Conservation (phyloP, 1,140 invertebrate genomes). For the Heliconius himera region DNA sequence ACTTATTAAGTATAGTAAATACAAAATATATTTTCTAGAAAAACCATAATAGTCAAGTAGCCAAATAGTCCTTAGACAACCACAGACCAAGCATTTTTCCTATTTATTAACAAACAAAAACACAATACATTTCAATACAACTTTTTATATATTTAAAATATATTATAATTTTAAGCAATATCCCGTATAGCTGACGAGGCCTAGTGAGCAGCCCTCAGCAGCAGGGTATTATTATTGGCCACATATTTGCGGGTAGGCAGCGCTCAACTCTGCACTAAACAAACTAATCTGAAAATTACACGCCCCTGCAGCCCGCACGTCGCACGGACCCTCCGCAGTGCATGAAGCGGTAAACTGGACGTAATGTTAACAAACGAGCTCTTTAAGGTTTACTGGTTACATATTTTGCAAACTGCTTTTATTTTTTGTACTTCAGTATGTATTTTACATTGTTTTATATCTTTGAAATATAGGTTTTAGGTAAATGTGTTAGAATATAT, state of each 20-base stretch:
- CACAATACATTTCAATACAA: neutral
- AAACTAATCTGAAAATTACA: slow-evolving; percentile 81
- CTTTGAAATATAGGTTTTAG: neutral
- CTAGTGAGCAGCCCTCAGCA: neutral
- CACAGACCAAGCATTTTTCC: no score
- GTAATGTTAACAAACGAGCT: slow-evolving; percentile 61
- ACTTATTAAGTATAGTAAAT: no score
- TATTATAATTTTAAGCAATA: neutral
- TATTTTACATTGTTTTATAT: neutral
- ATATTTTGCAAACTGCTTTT: slow-evolving; percentile 42
- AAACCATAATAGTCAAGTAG: no score
- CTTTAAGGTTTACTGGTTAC: slow-evolving; percentile 48
- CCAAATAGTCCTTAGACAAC: no score
- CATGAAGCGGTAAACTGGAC: slow-evolving; percentile 59
- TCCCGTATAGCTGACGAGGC: slow-evolving; percentile 15
- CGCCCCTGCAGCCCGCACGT: slow-evolving; percentile 42
- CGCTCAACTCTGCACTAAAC: slow-evolving; percentile 65
- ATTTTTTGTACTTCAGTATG: slow-evolving; percentile 17
- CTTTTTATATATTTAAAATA: neutral
- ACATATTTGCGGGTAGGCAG: slow-evolving; percentile 66
- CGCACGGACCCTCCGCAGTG: slow-evolving; percentile 34
- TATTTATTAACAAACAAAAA: neutral
- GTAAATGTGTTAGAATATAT: no score
- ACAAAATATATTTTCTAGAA: no score
- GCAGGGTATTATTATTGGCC: slow-evolving; percentile 59